Evolutionary conservation across 1,140 invertebrate species (phyloP), one percentile per base, ranked within the genome.

Genomic region (Drosophila carrolli): DNA sequence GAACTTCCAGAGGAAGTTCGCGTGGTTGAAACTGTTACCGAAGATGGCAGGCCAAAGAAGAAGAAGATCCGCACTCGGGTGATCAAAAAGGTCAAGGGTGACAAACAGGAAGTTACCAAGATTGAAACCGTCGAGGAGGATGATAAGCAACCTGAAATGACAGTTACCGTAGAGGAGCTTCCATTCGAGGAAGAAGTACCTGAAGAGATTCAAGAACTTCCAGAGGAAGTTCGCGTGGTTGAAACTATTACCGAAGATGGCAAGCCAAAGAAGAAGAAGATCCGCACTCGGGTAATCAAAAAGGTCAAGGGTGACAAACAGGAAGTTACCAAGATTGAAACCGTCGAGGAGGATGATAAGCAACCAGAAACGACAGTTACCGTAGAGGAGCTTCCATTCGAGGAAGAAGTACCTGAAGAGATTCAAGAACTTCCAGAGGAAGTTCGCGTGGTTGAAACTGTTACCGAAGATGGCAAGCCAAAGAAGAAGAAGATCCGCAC

Each of bases 241-340:
- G 66, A 70, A 61, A 35, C 66, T 0, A 8, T 70, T 1, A 32
- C 66, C 3, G 66, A 70, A 55, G 66, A 70, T 6, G 66, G 66
- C 19, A 68, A 53, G 16, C 66, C 57, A 6, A 68, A 68, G 50
- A 61, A 68, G 37, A 68, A 68, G 40, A 68, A 60, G 57, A 68
- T 68, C 29, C 57, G 65, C 11, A 68, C 65, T 5, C 65, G 65
- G 0, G 65, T 68, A 1, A 68, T 68, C 35, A 68, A 55, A 29
- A 50, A 50, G 48, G 27, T 50, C n/a, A 50, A 50, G 48, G 48
- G 48, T 14, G 29, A 50, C 29, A 50, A 50, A 14, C 48, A 50
- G 10, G 29, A 50, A 50, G 48, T 50, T 4, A 50, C 48, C 8
- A 50, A 50, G 4, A 50, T 50, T 14, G 48, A 50, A 50, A 50